Evolutionary conservation across 2,113 vertebrate genomes (phyloP).

Genomic region (Oncorhynchus gorbuscha): DNA sequence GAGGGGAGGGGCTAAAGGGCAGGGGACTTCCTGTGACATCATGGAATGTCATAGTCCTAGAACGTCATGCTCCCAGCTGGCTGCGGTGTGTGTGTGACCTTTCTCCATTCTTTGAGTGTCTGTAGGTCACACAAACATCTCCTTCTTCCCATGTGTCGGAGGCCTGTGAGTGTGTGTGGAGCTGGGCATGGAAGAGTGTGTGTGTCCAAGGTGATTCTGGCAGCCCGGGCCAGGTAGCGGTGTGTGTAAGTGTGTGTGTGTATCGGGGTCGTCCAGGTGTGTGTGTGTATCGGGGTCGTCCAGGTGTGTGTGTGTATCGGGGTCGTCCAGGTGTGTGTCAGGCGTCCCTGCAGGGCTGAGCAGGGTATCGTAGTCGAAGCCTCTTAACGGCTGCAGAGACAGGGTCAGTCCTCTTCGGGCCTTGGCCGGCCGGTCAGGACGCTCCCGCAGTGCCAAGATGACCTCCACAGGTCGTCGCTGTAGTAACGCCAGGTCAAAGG

Average conservation of each 20-base stretch:
- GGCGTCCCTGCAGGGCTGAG: conserved; percentile 53
- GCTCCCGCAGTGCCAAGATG: conserved; percentile 66
- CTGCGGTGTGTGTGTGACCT: background rate
- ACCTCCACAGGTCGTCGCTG: conserved; percentile 85
- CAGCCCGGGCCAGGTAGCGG: background rate
- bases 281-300: conserved; percentile 40
- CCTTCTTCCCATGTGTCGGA: background rate
- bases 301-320: conserved; percentile 8
- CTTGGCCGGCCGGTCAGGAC: conserved; percentile 69
- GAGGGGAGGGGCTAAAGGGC: no score
- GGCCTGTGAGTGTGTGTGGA: background rate
- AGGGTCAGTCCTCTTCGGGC: conserved; percentile 69
- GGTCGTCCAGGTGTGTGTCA: conserved; percentile 44
- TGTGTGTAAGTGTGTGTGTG: conserved; percentile 12
- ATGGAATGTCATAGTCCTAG: no score
- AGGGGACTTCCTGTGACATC: no score
- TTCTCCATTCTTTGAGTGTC: background rate
- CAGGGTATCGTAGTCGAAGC: conserved; percentile 84
- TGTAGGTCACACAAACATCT: conserved; percentile 18
- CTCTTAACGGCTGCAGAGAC: conserved; percentile 69
- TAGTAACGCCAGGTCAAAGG: conserved; percentile 86
- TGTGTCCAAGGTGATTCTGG: no score
- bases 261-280: conserved; percentile 4
- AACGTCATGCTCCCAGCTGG: background rate
- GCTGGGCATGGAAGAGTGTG: background rate